These are phyloP conservation scores for Delia radicum DNA, from an alignment of 1,140 invertebrate species.

Conservation along the genomic window DNA sequence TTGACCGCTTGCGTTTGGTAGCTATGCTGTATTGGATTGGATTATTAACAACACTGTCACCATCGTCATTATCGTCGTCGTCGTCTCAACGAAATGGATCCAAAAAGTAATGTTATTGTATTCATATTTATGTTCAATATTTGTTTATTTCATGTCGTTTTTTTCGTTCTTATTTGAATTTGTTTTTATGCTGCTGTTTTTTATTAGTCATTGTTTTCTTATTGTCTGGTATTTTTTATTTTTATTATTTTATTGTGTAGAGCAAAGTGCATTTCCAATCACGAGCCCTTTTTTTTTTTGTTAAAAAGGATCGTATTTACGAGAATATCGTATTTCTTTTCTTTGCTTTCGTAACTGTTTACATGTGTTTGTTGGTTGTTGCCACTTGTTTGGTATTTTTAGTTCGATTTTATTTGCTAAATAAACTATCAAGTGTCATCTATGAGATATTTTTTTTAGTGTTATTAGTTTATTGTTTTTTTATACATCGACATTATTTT, in stretches of 20 bases:
- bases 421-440: constrained; percentile 8
- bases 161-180: neutral
- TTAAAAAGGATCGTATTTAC: constrained; percentile 12
- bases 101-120: constrained; percentile 27
- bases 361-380: neutral
- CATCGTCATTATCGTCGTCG: too few relatives aligned
- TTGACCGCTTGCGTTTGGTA: neutral
- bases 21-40: neutral
- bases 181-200: neutral
- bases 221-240: neutral
- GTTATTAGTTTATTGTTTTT: too few relatives aligned
- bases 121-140: neutral
- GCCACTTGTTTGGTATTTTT: neutral
- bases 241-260: neutral
- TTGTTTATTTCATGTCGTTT: neutral
- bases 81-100: constrained; percentile 28
- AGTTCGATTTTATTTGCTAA: neutral
- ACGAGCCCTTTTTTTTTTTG: neutral
- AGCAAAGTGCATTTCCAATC: neutral
- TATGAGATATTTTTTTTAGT: too few relatives aligned
- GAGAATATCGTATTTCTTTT: constrained; percentile 9
- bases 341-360: constrained; percentile 18
- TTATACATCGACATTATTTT: too few relatives aligned
- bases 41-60: neutral
- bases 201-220: constrained; percentile 8